A percentile compares a stretch with the other conserved stretches of the same genome.
Conservation (phyloP, 2,888 invertebrate genomes). For the Plebejus melissa region DNA sequence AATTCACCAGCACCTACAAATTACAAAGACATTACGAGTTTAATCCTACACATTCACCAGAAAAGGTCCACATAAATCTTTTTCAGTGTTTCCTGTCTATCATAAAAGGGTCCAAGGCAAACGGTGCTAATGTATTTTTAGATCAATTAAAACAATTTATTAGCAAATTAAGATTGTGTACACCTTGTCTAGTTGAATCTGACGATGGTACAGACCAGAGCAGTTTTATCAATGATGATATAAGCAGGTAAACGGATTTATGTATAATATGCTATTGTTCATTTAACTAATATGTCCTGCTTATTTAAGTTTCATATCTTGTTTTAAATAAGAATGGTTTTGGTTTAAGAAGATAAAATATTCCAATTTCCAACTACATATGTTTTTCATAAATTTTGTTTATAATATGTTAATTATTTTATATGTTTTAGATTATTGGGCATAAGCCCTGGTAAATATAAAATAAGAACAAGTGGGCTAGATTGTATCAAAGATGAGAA, state of each 20-base stretch:
- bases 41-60: slow-evolving; percentile 63
- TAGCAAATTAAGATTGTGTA: slow-evolving; percentile 55
- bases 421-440: slow-evolving; percentile 58
- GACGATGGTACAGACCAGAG: slow-evolving; percentile 45
- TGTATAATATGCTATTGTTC: slow-evolving; percentile 24
- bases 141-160: slow-evolving; percentile 64
- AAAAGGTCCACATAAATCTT: slow-evolving; percentile 59
- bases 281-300: not conserved
- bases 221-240: slow-evolving; percentile 62
- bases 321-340: not conserved
- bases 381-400: not conserved
- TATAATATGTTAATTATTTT: slow-evolving; percentile 5
- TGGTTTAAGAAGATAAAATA: no score
- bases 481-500: slow-evolving; percentile 63
- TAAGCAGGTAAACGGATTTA: slow-evolving; percentile 52
- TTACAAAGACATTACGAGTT: slow-evolving; percentile 66
- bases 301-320: not conserved
- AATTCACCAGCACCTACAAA: slow-evolving; percentile 62
- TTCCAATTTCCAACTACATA: no score
- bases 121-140: slow-evolving; percentile 58
- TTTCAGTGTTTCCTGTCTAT: slow-evolving; percentile 66
- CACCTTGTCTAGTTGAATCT: slow-evolving; percentile 60
- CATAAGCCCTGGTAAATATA: slow-evolving; percentile 63
- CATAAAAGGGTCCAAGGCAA: slow-evolving; percentile 54
- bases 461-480: slow-evolving; percentile 60